Conservation (phyloP, 1,140 invertebrate species). For the Drosophila kanapiae region DNA sequence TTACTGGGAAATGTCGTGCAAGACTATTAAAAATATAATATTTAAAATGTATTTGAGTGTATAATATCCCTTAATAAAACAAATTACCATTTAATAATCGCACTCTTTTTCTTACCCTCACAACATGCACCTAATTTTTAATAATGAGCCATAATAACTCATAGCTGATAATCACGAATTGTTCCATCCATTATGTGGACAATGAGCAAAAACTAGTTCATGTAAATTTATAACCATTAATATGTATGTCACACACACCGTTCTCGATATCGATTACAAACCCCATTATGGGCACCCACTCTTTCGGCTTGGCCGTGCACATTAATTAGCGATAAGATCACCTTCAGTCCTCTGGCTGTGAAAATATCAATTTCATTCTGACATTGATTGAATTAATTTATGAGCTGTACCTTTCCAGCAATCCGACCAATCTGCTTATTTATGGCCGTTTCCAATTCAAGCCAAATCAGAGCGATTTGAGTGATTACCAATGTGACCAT, state of each 20-base stretch:
- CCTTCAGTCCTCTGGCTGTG: conserved; percentile 37
- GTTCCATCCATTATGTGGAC: conserved; percentile 1
- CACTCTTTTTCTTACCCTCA: neutral
- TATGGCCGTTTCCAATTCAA: conserved; percentile 58
- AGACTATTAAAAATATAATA: too few relatives aligned
- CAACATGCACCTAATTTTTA: conserved; percentile 10
- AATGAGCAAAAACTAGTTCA: conserved; percentile 40
- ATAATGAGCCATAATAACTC: conserved; percentile 24
- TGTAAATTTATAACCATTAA: conserved; percentile 56
- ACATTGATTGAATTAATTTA: conserved; percentile 80
- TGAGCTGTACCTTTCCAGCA: conserved; percentile 35
- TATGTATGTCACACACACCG: conserved; percentile 55
- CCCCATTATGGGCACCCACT: conserved; percentile 23
- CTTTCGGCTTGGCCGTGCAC: conserved; percentile 31
- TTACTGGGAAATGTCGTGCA: too few relatives aligned
- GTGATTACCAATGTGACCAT: conserved; percentile 71
- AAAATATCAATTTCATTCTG: conserved; percentile 64
- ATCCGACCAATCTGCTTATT: conserved; percentile 39
- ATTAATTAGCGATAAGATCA: conserved; percentile 78
- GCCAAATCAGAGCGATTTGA: conserved; percentile 75
- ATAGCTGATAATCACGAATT: conserved; percentile 11
- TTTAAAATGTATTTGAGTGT: too few relatives aligned
- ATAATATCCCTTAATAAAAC: neutral
- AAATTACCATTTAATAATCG: neutral
- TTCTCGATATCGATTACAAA: conserved; percentile 27